Base-by-base conservation (phyloP, 2,888 invertebrate species). In the Acanthacorydalis orientalis region DNA sequence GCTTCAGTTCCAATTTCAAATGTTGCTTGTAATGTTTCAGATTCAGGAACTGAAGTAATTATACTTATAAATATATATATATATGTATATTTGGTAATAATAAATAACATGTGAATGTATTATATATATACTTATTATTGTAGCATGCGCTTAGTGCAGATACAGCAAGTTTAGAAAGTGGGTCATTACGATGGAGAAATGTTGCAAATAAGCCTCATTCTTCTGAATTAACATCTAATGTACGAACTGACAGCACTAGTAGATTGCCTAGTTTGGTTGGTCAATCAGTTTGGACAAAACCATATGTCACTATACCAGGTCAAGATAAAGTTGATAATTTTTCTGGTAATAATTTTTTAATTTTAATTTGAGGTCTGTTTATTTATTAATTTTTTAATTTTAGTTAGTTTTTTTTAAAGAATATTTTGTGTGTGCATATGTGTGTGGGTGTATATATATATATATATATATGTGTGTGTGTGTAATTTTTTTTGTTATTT, bases 1-100 rank as follows among this genome's bases (percentile, higher is more conserved):
- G 73, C 72, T 33, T 68, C 73, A 1, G 68, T 72, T 31, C 69
- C 72, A 2, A 37, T 37, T 37, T 37, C 37, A 37, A 37, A 37
- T 37, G 37, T 37, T 12, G 37, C 37, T 37, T 37, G 37, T 14
- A 66, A 64, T 32, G 69, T 61, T 45, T 64, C 67, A 0, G 69
- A 69, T 57, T 68, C 69, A 4, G 69, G 69, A 42, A 68, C 65
- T 2, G 68, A 68, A 38, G 50, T 50, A 41, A 31, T 23, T 23
- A 6, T 23, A 23, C 23, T 23, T 23, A 23, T 23, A 23, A 4
- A 23, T 23, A 23, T 23, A 23, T 23, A 23, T 23, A 23, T 23
- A 23, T 23, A 23, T 23, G n/a, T n/a, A n/a, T n/a, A n/a, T 23
- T 6, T 23, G 2, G 3, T 23, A 23, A 23, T 23, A n/a, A n/a